phyloP scores from a whole-genome alignment of 2,888 invertebrate genomes.

The Parasteatoda lunata region DNA sequence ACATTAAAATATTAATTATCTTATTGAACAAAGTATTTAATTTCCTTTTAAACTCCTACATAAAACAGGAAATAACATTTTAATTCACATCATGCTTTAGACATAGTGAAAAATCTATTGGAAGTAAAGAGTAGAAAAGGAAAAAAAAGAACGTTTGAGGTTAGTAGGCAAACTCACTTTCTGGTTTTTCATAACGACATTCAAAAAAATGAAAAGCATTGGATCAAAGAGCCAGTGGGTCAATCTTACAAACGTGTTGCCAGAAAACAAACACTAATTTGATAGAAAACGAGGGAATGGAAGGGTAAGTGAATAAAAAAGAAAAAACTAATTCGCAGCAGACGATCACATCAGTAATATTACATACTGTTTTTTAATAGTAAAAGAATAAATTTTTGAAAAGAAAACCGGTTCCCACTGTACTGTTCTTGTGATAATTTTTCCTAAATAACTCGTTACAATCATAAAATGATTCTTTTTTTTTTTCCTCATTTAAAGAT shows the following conservation, averaged over 20 bases:
- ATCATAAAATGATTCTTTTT: no score
- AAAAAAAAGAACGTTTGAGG: slow-evolving; percentile 28
- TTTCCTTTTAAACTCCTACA: neutral
- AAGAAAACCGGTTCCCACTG: neutral
- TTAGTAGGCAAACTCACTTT: slow-evolving; percentile 44
- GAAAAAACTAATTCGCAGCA: neutral
- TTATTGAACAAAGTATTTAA: neutral
- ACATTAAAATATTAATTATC: no score
- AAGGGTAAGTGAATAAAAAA: neutral
- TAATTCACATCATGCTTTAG: slow-evolving; percentile 26
- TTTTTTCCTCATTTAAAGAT: no score
- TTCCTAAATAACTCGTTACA: no score
- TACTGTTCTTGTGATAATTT: no score
- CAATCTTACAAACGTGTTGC: slow-evolving; percentile 57
- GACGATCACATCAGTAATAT: slow-evolving; percentile 30
- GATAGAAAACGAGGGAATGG: slow-evolving; percentile 3
- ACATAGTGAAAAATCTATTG: slow-evolving; percentile 17
- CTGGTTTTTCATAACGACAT: slow-evolving; percentile 17
- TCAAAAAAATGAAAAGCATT: slow-evolving; percentile 18
- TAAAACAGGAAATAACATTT: neutral
- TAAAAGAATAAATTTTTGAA: slow-evolving; percentile 12
- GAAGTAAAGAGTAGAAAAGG: neutral
- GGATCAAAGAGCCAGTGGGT: slow-evolving; percentile 54
- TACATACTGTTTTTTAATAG: neutral
- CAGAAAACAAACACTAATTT: slow-evolving; percentile 37